A percentile compares a stretch with the other conserved stretches of the same genome.
These are phyloP conservation scores for Microctonus hyperodae DNA, from an alignment of 2,888 invertebrate species.

Conservation along the genomic window DNA sequence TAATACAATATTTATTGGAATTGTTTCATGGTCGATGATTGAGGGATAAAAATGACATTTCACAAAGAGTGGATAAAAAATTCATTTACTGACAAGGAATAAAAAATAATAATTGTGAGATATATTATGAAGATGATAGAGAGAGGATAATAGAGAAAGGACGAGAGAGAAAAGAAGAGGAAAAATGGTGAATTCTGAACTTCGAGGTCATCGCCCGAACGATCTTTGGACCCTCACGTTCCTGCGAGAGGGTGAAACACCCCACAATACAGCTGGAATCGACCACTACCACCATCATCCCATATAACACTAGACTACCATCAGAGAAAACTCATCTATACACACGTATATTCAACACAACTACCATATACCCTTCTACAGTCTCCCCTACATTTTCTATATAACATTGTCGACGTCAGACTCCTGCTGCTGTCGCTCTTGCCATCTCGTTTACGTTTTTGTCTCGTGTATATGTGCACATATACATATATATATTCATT, in stretches of 20 bases:
- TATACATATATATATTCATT: not conserved
- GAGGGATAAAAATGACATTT: not conserved
- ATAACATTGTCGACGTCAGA: slow-evolving; percentile 38
- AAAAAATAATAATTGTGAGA: slow-evolving; percentile 13
- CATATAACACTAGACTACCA: slow-evolving; percentile 21
- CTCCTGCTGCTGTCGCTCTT: slow-evolving; percentile 21
- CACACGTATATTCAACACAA: slow-evolving; percentile 13
- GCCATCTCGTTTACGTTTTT: slow-evolving; percentile 12
- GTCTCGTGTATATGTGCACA: slow-evolving; percentile 1
- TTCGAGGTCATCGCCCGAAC: slow-evolving; percentile 59
- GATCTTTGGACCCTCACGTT: slow-evolving; percentile 58
- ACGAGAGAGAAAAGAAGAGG: slow-evolving; percentile 9
- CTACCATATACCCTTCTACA: slow-evolving; percentile 32
- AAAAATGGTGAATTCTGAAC: slow-evolving; percentile 40
- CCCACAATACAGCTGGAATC: slow-evolving; percentile 37
- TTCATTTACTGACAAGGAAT: not conserved
- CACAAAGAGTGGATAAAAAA: not conserved
- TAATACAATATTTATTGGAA: not conserved
- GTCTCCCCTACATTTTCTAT: slow-evolving; percentile 26
- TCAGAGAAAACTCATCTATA: slow-evolving; percentile 10
- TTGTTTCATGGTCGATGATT: not conserved
- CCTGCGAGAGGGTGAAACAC: slow-evolving; percentile 51
- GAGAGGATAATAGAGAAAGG: not conserved
- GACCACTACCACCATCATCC: slow-evolving; percentile 32
- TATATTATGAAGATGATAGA: not conserved